Evolutionary conservation across 2,888 invertebrate species (phyloP), one percentile per base, ranked within the genome.

Genomic region (Hirtodrosophila duncani): DNA sequence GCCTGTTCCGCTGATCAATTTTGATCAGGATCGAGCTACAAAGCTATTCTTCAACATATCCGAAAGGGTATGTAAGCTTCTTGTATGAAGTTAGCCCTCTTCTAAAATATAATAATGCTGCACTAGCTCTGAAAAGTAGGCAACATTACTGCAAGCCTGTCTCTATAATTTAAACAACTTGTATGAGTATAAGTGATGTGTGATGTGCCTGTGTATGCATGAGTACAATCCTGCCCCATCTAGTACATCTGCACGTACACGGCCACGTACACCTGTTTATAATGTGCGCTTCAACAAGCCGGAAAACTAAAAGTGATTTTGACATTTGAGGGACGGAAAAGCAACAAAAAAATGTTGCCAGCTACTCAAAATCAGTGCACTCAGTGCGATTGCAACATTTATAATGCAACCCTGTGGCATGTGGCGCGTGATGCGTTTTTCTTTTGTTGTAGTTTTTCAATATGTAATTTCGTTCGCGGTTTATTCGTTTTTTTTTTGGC

Each of bases 391-490:
- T 72, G 72, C 78, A 41, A 43, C 58, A 78, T 78, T 74, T 74
- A 74, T 74, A 74, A 74, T 74, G 78, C 78, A 78, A n/a, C n/a
- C n/a, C n/a, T n/a, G n/a, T n/a, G n/a, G 49, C 56, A 63, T 53
- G 56, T 56, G 63, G 78, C 70, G 64, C 49, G 58, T 67, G 24
- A 8, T 42, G 27, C 41, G 49, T 56, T 21, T 5, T 14, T 21
- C 2, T 27, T 50, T 18, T 57, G 26, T 27, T 39, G 29, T 30
- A 24, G 33, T 13, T 44, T 36, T 36, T 30, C n/a, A n/a, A n/a
- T n/a, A n/a, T n/a, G n/a, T 30, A 18, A 29, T 31, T 43, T 46
- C 18, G 14, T 10, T 26, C 37, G 11, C 4, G 14, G 11, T 26
- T 42, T 33, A 17, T 17, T 34, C 16, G 29, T 11, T 17, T 34